Percentiles rank a stretch among this genome's conserved stretches.
phyloP scores from a whole-genome alignment of 53 echinoderm and acorn worm genomes.

The Holothuria scabra region DNA sequence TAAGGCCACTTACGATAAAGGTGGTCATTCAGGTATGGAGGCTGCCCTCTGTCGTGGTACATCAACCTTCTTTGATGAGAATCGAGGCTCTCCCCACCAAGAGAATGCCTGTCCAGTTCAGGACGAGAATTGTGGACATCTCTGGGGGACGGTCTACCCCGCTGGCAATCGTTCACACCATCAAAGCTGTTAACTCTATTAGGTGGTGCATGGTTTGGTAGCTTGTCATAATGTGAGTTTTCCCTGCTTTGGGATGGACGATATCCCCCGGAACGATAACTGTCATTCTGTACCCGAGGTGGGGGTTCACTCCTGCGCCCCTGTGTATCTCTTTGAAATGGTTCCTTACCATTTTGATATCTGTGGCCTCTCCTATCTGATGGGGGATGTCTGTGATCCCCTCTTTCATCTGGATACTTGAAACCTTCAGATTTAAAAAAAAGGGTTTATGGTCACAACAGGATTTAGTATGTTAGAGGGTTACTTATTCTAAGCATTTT shows the following conservation, averaged over 20 bases:
- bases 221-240: background rate
- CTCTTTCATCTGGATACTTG: slow-evolving; percentile 19
- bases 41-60: slow-evolving; percentile 27
- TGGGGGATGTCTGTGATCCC: slow-evolving; percentile 22
- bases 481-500: too few relatives aligned
- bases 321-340: slow-evolving; percentile 34
- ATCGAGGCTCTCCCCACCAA: slow-evolving; percentile 35
- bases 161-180: slow-evolving; percentile 2
- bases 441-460: too few relatives aligned
- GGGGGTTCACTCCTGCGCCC: slow-evolving; percentile 26
- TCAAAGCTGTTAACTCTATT: slow-evolving; percentile 18
- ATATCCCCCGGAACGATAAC: slow-evolving; percentile 7
- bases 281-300: slow-evolving; percentile 13
- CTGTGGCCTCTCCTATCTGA: slow-evolving; percentile 10
- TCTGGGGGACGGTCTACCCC: slow-evolving; percentile 27
- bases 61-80: slow-evolving; percentile 23
- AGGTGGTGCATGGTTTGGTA: slow-evolving; percentile 30
- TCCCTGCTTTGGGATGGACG: slow-evolving; percentile 3
- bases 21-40: slow-evolving; percentile 31
- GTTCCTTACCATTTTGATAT: slow-evolving; percentile 31
- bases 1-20: slow-evolving; percentile 12
- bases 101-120: slow-evolving; percentile 14
- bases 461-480: too few relatives aligned
- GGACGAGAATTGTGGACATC: background rate
- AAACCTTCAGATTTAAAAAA: background rate